These are phyloP conservation scores for Ophonus ardosiacus DNA, from an alignment of 2,888 invertebrate species.

Conservation along the genomic window DNA sequence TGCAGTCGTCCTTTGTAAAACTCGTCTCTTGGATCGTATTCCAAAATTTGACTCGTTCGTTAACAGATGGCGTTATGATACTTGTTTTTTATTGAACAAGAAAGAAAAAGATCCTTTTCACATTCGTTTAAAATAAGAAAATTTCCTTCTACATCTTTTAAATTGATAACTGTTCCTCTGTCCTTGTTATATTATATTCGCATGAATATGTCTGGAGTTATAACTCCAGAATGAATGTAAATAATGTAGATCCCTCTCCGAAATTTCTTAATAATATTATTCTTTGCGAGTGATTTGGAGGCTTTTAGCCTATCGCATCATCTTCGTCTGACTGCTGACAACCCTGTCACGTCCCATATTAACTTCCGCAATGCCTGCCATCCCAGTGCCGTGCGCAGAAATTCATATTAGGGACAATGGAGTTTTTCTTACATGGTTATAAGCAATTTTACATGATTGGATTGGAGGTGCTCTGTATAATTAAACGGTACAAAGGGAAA, in stretches of 20 bases:
- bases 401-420: slow-evolving; percentile 10
- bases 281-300: slow-evolving; percentile 14
- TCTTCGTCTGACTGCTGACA: slow-evolving; percentile 37
- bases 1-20: too few species aligned
- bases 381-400: slow-evolving; percentile 17
- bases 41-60: too few species aligned
- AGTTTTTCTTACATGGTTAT: not conserved
- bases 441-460: not conserved
- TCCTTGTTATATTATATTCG: not conserved
- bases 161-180: too few species aligned
- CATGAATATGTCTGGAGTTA: slow-evolving; percentile 20
- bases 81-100: too few species aligned
- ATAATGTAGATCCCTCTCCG: not conserved
- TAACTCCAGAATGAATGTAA: slow-evolving; percentile 31
- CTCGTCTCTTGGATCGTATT: too few species aligned
- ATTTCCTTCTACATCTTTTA: too few species aligned
- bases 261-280: slow-evolving; percentile 47
- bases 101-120: too few species aligned
- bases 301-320: slow-evolving; percentile 26
- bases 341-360: slow-evolving; percentile 55
- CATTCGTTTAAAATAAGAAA: too few species aligned
- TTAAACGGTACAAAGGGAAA: not conserved
- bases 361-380: slow-evolving; percentile 24
- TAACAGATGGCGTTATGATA: too few species aligned
- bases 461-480: not conserved